Evolutionary conservation across 2,888 invertebrate species (phyloP).

Genomic region (Athalia rosae): DNA sequence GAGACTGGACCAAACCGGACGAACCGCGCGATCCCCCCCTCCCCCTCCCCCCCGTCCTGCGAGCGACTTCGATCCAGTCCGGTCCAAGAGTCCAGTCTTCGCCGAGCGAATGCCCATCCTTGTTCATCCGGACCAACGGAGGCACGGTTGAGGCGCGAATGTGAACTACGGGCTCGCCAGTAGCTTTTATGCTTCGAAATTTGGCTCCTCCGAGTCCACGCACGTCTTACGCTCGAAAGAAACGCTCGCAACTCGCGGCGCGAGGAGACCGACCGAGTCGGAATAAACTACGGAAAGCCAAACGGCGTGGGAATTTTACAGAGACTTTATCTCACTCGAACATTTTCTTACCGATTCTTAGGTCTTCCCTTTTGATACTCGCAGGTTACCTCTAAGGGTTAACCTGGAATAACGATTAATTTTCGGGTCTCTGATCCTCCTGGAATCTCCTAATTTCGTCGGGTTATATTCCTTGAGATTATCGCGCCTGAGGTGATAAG

Average conservation of each 20-base stretch:
- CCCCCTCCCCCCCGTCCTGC: constrained; percentile 54
- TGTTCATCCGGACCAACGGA: constrained; percentile 1
- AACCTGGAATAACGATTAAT: not conserved
- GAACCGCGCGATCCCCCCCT: constrained; percentile 67
- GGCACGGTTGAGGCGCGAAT: not conserved
- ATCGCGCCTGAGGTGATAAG: too few relatives aligned
- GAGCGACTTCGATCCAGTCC: not conserved
- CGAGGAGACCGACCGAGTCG: not conserved
- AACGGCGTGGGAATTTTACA: constrained; percentile 31
- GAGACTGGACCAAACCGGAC: constrained; percentile 57
- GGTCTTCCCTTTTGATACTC: not conserved
- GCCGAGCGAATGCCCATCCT: constrained; percentile 16
- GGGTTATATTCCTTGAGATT: too few relatives aligned
- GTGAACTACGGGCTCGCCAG: not conserved
- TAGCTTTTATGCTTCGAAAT: constrained; percentile 23
- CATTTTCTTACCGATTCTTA: constrained; percentile 26
- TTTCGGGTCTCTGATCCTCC: constrained; percentile 23
- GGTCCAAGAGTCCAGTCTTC: not conserved
- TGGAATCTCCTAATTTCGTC: not conserved
- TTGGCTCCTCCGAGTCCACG: constrained; percentile 39
- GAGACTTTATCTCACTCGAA: not conserved
- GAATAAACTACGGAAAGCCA: not conserved
- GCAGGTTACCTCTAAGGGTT: not conserved
- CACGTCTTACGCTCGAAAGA: constrained; percentile 32
- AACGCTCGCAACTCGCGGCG: constrained; percentile 4